A percentile compares a stretch with the other conserved stretches of the same genome.
Evolutionary conservation across 2,797 vertebrate genomes (phyloP).

Genomic region (Enteromius radiatus): DNA sequence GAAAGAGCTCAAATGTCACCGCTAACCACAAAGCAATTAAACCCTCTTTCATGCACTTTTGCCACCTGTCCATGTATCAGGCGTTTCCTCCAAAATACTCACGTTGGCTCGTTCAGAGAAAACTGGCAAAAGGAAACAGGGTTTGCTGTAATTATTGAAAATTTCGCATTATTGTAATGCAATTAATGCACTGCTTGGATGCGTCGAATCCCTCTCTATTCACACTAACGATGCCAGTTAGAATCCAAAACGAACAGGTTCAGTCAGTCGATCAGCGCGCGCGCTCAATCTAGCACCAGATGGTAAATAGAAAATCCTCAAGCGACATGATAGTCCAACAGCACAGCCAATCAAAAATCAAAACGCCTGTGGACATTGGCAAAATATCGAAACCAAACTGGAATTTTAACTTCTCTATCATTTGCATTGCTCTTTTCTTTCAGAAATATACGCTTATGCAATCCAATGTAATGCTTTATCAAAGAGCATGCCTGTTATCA

Average conservation of each 20-base stretch:
- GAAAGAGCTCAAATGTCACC: slow-evolving; percentile 57
- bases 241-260: slow-evolving; percentile 53
- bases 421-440: neutral
- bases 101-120: neutral
- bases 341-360: slow-evolving; percentile 67
- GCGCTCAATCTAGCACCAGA: slow-evolving; percentile 73
- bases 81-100: slow-evolving; percentile 18
- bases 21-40: slow-evolving; percentile 60
- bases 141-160: slow-evolving; percentile 19
- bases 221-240: slow-evolving; percentile 58
- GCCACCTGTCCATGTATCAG: slow-evolving; percentile 54
- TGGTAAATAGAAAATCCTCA: slow-evolving; percentile 70
- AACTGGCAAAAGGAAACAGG: neutral
- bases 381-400: slow-evolving; percentile 64
- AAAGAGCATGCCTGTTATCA: neutral
- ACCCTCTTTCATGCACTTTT: slow-evolving; percentile 53
- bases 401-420: neutral
- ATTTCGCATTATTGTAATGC: slow-evolving; percentile 3
- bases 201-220: neutral
- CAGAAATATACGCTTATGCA: neutral
- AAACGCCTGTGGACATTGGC: slow-evolving; percentile 69
- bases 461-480: slow-evolving; percentile 5
- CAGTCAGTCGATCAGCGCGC: slow-evolving; percentile 56
- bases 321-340: slow-evolving; percentile 63
- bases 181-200: slow-evolving; percentile 29